A percentile compares a stretch with the other conserved stretches of the same genome.
Evolutionary conservation across 1,140 invertebrate genomes (phyloP).

Genomic region (Vanessa atalanta): DNA sequence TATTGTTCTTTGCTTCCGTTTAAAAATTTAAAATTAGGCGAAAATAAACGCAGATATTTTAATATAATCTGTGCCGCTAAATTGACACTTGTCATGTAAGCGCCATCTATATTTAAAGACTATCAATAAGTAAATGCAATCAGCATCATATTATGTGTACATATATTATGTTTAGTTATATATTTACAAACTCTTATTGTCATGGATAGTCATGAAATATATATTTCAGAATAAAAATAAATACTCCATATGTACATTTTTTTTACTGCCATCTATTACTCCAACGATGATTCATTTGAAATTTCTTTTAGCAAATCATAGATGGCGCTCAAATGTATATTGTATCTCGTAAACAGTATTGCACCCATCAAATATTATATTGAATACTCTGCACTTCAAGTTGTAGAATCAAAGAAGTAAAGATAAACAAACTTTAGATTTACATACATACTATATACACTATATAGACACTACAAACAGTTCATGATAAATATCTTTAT

Average conservation of each 20-base stretch:
- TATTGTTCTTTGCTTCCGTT: constrained; percentile 5
- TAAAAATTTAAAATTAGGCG: not conserved
- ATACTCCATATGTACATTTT: not conserved
- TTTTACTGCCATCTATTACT: constrained; percentile 6
- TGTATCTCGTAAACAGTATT: too few species aligned
- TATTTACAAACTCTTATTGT: not conserved
- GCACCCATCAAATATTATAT: too few species aligned
- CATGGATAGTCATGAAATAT: too few species aligned
- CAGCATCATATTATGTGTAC: too few species aligned
- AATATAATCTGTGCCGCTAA: not conserved
- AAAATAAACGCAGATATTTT: not conserved
- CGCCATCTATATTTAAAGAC: constrained; percentile 3
- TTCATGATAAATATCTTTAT: too few species aligned
- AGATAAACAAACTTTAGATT: too few species aligned
- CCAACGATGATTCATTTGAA: not conserved
- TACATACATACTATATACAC: too few species aligned
- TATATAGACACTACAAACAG: too few species aligned
- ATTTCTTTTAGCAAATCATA: not conserved
- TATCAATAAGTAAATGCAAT: not conserved
- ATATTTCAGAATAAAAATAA: too few species aligned
- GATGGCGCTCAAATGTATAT: not conserved
- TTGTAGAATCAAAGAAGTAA: too few species aligned
- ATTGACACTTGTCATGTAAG: not conserved
- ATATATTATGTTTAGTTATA: not conserved
- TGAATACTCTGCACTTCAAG: too few species aligned